Percentiles rank a stretch among this genome's conserved stretches.
Conservation (phyloP, 2,888 invertebrate genomes). For the Saturnia japonica region DNA sequence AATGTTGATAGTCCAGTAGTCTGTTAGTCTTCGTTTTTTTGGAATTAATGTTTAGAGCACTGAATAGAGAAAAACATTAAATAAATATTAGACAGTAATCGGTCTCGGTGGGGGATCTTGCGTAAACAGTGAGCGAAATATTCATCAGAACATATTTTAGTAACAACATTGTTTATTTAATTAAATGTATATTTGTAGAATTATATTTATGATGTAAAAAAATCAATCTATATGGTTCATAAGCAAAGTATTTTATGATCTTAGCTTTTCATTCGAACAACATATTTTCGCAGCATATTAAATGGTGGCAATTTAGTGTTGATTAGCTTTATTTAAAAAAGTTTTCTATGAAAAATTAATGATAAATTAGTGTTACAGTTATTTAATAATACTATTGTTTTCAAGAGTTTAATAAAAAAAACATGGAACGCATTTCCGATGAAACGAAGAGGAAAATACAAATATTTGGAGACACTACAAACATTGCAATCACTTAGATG, state of each 20-base stretch:
- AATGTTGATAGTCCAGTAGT: background rate
- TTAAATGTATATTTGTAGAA: background rate
- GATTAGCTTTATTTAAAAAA: too few relatives aligned
- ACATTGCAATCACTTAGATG: background rate
- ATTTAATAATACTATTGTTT: background rate
- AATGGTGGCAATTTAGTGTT: too few relatives aligned
- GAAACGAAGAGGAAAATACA: background rate
- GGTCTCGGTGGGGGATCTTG: background rate
- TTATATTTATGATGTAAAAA: background rate
- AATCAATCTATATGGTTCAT: background rate
- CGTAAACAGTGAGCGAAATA: constrained; percentile 3
- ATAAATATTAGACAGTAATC: background rate
- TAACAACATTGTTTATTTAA: background rate
- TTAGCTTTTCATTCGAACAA: too few relatives aligned
- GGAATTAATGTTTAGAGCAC: background rate
- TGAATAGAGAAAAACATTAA: background rate
- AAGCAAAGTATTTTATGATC: background rate
- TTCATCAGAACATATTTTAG: constrained; percentile 1
- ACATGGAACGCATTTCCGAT: background rate
- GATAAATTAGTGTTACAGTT: too few relatives aligned
- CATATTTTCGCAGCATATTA: too few relatives aligned
- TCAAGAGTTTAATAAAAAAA: background rate
- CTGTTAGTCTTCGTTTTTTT: background rate
- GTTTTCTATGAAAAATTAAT: too few relatives aligned
- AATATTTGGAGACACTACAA: background rate